Evolutionary conservation across 2,888 invertebrate genomes (phyloP), one percentile per base, ranked within the genome.

Genomic region (Lamellibrachia satsuma): DNA sequence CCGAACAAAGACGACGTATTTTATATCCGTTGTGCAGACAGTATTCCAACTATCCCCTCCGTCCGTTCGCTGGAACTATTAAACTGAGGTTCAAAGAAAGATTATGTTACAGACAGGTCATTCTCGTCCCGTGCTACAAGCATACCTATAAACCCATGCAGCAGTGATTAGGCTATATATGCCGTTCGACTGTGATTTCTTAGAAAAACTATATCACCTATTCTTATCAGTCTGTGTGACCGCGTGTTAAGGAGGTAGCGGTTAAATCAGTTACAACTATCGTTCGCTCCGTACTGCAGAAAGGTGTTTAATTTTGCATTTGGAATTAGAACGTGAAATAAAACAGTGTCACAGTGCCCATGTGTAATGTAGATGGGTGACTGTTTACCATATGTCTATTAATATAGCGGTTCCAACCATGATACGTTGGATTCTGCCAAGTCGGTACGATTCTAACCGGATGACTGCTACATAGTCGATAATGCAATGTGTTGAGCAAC

Each of bases 141-240:
- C 75, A 75, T n/a, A 75, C 75, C 11, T 75, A n/a, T 75, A 15
- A 22, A 3, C 15, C 15, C 75, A 75, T 15, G 39, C 39, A 15
- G 75, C 75, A 6, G 75, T 75, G 75, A 75, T 75, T 75, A 75
- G 75, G 75, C 75, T 75, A 22, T 75, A 75, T 75, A 75, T 75
- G 75, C 75, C n/a, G 22, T 75, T 75, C 75, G 22, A 75, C 22
- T 0, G 75, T n/a, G n/a, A 75, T 15, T 75, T 75, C 75, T 75
- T 75, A 75, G 75, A 75, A 75, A 75, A 75, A 75, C 75, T 75
- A 75, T 75, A 75, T 75, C 75, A 75, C 75, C 75, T 75, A 75
- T 75, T 75, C 75, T 75, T 75, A 75, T 75, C 75, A 75, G 75
- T 15, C n/a, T 75, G 75, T 75, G 75, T 75, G 75, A n/a, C 11